Evolutionary conservation across 2,113 vertebrate species (phyloP).

Genomic region (Promerops cafer): DNA sequence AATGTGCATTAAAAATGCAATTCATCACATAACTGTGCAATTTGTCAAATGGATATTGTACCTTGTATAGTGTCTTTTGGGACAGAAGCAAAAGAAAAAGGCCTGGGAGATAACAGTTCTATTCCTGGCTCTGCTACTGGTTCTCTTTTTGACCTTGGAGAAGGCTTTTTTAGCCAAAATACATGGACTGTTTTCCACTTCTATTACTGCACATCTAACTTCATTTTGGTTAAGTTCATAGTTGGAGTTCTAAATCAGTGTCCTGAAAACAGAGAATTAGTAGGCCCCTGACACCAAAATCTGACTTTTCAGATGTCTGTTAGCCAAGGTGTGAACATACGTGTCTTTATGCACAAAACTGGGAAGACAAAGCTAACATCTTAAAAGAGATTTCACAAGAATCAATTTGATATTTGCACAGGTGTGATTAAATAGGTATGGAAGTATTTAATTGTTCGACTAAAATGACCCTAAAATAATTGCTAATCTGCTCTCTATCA

Average conservation of each 20-base stretch:
- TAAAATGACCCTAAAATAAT: background rate
- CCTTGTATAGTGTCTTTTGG: constrained; percentile 46
- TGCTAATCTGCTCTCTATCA: background rate
- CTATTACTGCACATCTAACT: background rate
- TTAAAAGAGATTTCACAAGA: background rate
- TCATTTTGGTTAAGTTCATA: background rate
- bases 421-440: background rate
- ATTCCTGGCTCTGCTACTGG: constrained; percentile 48
- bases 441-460: background rate
- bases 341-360: background rate
- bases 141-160: constrained; percentile 48
- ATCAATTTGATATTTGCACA: background rate
- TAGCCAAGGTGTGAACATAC: background rate
- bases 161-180: constrained; percentile 22
- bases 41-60: constrained; percentile 62
- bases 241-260: background rate
- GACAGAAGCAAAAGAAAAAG: constrained; percentile 51
- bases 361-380: background rate
- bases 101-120: constrained; percentile 38
- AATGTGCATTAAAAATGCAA: constrained; percentile 61
- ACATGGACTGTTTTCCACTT: background rate
- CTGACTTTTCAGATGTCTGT: background rate
- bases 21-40: constrained; percentile 57
- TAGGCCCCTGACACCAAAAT: background rate
- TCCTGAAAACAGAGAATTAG: background rate